Percentiles rank a stretch among this genome's conserved stretches.
These are phyloP conservation scores for Pygmarrhopalites habei DNA, from an alignment of 1,140 invertebrate species.

Conservation along the genomic window DNA sequence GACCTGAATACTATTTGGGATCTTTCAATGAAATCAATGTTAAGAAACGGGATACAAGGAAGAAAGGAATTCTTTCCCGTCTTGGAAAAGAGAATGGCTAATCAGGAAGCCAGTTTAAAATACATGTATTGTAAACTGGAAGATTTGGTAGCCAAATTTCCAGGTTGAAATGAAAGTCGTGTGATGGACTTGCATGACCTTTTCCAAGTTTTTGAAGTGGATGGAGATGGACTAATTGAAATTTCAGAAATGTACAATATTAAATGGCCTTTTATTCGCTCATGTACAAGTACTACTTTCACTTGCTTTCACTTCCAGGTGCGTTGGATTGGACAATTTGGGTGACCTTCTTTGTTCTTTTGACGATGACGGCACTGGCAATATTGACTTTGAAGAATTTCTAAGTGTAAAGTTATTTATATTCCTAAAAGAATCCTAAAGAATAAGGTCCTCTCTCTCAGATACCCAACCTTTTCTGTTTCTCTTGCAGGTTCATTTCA, in stretches of 20 bases:
- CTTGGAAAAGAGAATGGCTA: constrained; percentile 26
- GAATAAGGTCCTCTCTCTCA: too few species aligned
- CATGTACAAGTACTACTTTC: too few species aligned
- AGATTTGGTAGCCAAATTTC: constrained; percentile 27
- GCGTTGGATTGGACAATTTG: constrained; percentile 36
- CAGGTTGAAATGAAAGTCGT: constrained; percentile 27
- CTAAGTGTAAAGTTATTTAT: constrained; percentile 14
- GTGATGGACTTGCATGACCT: constrained; percentile 36
- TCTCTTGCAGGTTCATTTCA: constrained; percentile 21
- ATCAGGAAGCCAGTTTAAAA: constrained; percentile 29
- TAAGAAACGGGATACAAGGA: constrained; percentile 21
- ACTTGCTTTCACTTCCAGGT: constrained; percentile 19
- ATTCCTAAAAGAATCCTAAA: too few species aligned
- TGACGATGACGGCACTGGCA: constrained; percentile 35
- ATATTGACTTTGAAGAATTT: constrained; percentile 39
- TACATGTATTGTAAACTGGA: constrained; percentile 30
- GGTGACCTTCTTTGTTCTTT: constrained; percentile 24
- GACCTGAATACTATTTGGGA: not conserved
- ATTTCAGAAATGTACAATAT: constrained; percentile 32
- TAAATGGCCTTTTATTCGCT: too few species aligned
- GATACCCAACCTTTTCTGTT: too few species aligned
- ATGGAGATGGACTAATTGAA: constrained; percentile 38
- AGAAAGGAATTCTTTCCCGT: constrained; percentile 23
- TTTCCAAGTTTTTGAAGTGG: constrained; percentile 37
- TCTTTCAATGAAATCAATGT: constrained; percentile 28